Evolutionary conservation across 1,140 invertebrate species (phyloP).

Genomic region (Doryteuthis pealeii): DNA sequence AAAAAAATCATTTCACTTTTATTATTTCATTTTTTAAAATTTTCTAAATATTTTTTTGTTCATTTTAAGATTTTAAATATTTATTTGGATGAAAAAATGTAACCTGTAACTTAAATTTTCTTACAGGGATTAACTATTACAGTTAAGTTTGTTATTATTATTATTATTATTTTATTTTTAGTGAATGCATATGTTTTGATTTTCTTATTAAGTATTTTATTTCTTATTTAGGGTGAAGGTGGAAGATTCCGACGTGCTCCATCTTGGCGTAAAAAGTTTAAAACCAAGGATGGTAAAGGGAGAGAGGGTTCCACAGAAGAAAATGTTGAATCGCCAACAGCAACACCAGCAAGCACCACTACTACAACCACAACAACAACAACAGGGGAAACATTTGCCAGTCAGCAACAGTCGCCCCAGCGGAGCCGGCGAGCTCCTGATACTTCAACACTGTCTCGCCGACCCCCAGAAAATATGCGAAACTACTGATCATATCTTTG

Average conservation of each 20-base stretch:
- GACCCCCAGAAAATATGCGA: conserved; percentile 24
- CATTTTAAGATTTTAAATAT: too few species aligned
- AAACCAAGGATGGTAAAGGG: conserved; percentile 46
- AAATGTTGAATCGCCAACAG: neutral
- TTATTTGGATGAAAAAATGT: too few species aligned
- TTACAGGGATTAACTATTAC: too few species aligned
- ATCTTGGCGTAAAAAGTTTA: conserved; percentile 58
- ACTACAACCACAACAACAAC: neutral
- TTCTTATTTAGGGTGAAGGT: conserved; percentile 48
- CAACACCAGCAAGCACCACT: neutral
- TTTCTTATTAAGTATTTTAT: too few species aligned
- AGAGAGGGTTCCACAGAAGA: conserved; percentile 26
- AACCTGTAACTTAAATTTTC: too few species aligned
- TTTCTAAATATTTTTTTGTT: too few species aligned
- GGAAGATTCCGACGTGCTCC: conserved; percentile 53
- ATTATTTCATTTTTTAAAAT: too few species aligned
- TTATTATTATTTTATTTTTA: too few species aligned
- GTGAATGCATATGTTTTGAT: too few species aligned
- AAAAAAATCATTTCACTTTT: too few species aligned
- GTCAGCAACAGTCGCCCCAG: conserved; percentile 38
- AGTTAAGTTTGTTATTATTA: too few species aligned
- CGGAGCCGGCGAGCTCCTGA: conserved; percentile 28
- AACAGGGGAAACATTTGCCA: conserved; percentile 27
- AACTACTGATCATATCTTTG: conserved; percentile 19
- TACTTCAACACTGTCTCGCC: conserved; percentile 22